phyloP scores from a whole-genome alignment of 2,113 vertebrate genomes.

The Bothrops jararaca region DNA sequence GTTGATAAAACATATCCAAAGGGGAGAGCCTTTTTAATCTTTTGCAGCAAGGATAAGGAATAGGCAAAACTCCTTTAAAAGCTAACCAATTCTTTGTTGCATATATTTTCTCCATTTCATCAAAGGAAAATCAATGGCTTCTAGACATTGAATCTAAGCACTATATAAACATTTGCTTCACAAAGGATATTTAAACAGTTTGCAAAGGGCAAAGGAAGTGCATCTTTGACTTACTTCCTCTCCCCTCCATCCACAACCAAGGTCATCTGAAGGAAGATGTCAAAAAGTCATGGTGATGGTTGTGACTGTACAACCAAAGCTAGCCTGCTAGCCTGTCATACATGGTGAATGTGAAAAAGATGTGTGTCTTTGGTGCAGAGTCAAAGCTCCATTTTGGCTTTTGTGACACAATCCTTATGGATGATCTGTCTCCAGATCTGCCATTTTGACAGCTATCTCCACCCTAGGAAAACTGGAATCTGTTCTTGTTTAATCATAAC shows the following conservation, averaged over 20 bases:
- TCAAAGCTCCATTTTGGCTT: neutral
- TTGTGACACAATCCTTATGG: neutral
- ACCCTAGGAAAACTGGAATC: neutral
- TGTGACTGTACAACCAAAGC: neutral
- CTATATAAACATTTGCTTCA: neutral
- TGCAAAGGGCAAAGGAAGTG: neutral
- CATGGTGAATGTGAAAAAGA: neutral
- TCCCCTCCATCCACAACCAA: neutral
- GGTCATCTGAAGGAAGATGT: neutral
- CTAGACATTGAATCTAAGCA: neutral
- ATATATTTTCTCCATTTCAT: neutral
- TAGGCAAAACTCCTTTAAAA: neutral
- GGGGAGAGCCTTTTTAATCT: neutral
- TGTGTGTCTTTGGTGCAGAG: neutral
- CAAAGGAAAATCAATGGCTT: neutral
- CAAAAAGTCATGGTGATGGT: neutral
- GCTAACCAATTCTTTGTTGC: neutral
- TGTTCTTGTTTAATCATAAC: neutral
- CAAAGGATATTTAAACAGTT: neutral
- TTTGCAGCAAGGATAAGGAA: neutral
- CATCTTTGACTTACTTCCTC: neutral
- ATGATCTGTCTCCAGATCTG: neutral
- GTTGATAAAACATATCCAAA: neutral
- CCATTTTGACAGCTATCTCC: neutral
- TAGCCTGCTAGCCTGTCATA: neutral